phyloP scores from a whole-genome alignment of 2,113 vertebrate genomes.

The Ammodytes dubius region DNA sequence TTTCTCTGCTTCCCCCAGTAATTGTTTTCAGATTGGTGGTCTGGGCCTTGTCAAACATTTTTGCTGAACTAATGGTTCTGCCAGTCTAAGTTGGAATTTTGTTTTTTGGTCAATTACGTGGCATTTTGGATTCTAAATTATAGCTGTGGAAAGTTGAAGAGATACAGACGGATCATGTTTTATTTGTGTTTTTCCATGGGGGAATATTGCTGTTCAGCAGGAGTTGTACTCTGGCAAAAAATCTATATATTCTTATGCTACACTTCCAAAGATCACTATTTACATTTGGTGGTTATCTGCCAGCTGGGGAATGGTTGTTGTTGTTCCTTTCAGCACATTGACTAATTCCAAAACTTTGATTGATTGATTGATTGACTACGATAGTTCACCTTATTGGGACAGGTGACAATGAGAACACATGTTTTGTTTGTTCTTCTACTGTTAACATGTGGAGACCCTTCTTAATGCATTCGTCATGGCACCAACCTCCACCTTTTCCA shows the following conservation, averaged over 20 bases:
- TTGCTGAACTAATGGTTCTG: conserved; percentile 58
- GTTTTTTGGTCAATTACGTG: conserved; percentile 66
- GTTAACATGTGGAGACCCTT: neutral
- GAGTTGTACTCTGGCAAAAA: conserved; percentile 3
- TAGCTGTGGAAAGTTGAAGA: conserved; percentile 39
- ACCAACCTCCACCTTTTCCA: neutral
- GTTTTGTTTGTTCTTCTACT: conserved; percentile 2
- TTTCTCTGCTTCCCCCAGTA: conserved; percentile 42
- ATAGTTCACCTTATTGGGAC: too few relatives aligned
- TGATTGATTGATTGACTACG: neutral
- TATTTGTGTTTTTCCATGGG: conserved; percentile 13
- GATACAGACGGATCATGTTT: conserved; percentile 34
- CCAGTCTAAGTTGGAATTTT: conserved; percentile 16
- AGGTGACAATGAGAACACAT: neutral
- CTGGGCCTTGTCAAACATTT: conserved; percentile 45
- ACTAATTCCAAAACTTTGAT: neutral
- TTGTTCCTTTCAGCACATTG: neutral
- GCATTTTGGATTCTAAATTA: conserved; percentile 35
- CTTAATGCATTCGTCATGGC: neutral
- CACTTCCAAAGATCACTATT: neutral
- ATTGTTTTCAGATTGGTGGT: conserved; percentile 74
- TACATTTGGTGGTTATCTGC: neutral
- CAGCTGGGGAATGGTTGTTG: neutral
- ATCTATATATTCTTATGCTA: neutral
- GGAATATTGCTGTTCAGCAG: neutral